These are phyloP conservation scores for Pagetopsis macropterus DNA, from an alignment of 2,797 vertebrate species.

Conservation along the genomic window DNA sequence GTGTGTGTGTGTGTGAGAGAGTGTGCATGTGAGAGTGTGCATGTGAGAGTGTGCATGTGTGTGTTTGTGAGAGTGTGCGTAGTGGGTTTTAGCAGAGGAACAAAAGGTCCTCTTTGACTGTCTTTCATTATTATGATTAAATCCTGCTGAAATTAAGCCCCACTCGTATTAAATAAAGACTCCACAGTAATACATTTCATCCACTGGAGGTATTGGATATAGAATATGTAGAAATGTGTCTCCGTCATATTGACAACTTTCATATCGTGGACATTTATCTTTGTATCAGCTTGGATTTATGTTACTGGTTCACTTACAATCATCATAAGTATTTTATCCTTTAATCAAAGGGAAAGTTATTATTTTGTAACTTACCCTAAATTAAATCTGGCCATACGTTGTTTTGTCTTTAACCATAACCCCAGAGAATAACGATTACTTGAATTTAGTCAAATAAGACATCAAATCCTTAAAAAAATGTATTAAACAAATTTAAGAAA, in stretches of 20 bases:
- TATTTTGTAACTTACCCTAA: neutral
- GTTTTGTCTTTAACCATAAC: neutral
- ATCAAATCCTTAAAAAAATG: too few species aligned
- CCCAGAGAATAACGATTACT: too few species aligned
- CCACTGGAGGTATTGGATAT: slow-evolving; percentile 2
- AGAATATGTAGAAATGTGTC: slow-evolving; percentile 1
- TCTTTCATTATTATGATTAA: slow-evolving; percentile 62
- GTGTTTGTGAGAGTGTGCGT: slow-evolving; percentile 18
- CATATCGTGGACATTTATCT: neutral
- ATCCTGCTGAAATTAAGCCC: slow-evolving; percentile 57
- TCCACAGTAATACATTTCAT: slow-evolving; percentile 29
- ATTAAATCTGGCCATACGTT: too few species aligned
- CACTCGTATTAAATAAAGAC: slow-evolving; percentile 35
- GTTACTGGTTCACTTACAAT: neutral
- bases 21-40: slow-evolving; percentile 24
- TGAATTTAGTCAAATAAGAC: too few species aligned
- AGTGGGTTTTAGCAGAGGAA: slow-evolving; percentile 46
- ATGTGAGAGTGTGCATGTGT: slow-evolving; percentile 14
- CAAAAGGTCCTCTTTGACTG: slow-evolving; percentile 56
- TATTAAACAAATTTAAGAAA: neutral
- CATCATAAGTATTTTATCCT: neutral
- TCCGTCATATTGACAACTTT: slow-evolving; percentile 15
- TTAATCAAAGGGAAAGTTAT: neutral
- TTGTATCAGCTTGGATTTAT: neutral
- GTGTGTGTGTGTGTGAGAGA: slow-evolving; percentile 21